These are phyloP conservation scores for Drosophila kohkoa DNA, from an alignment of 1,140 invertebrate species.

Conservation along the genomic window DNA sequence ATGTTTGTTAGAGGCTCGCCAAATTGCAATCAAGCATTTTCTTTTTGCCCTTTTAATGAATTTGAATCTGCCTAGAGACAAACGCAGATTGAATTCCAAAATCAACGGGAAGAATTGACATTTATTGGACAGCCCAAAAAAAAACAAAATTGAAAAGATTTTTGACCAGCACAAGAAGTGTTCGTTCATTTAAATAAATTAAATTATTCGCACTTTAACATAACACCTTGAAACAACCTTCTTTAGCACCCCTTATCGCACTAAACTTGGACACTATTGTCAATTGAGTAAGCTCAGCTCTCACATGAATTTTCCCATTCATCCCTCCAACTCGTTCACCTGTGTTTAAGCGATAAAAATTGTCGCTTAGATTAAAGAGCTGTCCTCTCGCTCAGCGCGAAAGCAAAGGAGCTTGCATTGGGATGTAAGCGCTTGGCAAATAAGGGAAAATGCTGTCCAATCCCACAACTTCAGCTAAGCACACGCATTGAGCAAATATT, in stretches of 20 bases:
- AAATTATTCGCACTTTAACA: background rate
- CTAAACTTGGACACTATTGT: conserved; percentile 24
- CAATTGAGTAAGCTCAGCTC: conserved; percentile 27
- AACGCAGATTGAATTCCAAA: conserved; percentile 62
- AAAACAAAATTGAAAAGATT: background rate
- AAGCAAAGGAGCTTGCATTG: background rate
- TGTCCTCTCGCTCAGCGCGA: conserved; percentile 35
- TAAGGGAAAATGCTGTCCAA: conserved; percentile 49
- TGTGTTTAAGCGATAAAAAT: conserved; percentile 25
- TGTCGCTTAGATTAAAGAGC: conserved; percentile 54
- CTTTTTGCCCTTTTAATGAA: conserved; percentile 66
- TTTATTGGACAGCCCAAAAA: conserved; percentile 65
- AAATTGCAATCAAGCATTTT: conserved; percentile 57
- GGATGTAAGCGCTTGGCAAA: conserved; percentile 56
- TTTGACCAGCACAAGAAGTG: conserved; percentile 17
- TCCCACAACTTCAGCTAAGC: conserved; percentile 36
- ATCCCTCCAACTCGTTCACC: background rate
- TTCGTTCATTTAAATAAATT: conserved; percentile 1
- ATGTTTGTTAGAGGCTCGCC: conserved; percentile 36
- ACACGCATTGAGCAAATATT: conserved; percentile 59
- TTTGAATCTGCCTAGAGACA: conserved; percentile 67
- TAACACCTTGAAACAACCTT: conserved; percentile 53
- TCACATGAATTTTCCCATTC: background rate
- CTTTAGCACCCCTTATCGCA: background rate
- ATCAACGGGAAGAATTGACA: conserved; percentile 55